Conservation (phyloP, 2,113 vertebrate genomes). For the Propithecus coquereli region DNA sequence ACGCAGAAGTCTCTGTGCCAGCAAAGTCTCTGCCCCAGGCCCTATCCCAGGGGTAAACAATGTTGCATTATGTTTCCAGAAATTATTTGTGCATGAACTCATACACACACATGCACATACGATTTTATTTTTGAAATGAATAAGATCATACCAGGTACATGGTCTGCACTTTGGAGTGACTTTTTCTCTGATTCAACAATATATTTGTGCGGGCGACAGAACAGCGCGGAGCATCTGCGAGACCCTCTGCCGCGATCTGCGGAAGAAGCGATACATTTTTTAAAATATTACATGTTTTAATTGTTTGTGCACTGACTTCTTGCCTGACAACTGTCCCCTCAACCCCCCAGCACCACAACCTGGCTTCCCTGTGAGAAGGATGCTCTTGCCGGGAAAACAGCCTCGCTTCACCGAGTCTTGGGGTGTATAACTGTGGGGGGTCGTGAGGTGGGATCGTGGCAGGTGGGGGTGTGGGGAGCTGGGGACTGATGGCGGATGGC, state of each 20-base stretch:
- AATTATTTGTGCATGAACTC: background rate
- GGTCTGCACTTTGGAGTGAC: background rate
- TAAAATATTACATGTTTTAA: background rate
- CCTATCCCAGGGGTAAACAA: background rate
- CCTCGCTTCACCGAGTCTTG: background rate
- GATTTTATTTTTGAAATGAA: background rate
- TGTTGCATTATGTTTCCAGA: background rate
- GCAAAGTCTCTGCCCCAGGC: no score
- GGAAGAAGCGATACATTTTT: background rate
- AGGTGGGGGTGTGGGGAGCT: background rate
- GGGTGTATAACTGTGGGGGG: background rate
- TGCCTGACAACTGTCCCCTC: background rate
- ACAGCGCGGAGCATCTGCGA: background rate
- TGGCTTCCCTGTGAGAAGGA: background rate
- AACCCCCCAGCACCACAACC: background rate
- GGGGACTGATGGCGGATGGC: background rate
- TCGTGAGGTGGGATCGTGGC: background rate
- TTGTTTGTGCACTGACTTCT: constrained; percentile 19
- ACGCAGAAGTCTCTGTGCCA: no score
- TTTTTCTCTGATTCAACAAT: background rate
- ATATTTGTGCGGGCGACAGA: background rate
- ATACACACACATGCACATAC: accelerated
- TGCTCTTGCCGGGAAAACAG: background rate
- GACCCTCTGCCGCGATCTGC: background rate
- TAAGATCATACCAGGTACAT: background rate